phyloP scores from a whole-genome alignment of 2,113 vertebrate genomes.

The Aramus guarauna region DNA sequence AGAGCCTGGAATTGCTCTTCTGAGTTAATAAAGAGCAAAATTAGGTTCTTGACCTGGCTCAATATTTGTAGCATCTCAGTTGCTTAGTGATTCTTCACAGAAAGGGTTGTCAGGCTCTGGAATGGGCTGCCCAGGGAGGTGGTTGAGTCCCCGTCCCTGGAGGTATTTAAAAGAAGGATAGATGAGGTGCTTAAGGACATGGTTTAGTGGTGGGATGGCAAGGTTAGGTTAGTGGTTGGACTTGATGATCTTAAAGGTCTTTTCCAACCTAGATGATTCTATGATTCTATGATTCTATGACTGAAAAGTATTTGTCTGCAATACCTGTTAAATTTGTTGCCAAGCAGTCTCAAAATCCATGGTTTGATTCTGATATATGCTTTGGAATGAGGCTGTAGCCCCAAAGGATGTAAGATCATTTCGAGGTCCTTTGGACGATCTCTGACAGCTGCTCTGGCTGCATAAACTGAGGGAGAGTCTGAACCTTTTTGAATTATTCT shows the following conservation, averaged over 20 bases:
- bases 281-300: no score
- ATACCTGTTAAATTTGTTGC: background rate
- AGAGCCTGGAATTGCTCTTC: background rate
- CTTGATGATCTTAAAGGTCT: no score
- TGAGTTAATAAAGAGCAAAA: background rate
- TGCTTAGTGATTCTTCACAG: background rate
- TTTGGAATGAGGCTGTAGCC: background rate
- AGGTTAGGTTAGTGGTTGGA: no score
- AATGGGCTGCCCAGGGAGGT: no score
- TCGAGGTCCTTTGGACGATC: background rate
- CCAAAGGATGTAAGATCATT: background rate
- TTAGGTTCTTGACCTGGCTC: background rate
- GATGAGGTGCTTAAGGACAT: no score
- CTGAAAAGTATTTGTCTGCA: background rate
- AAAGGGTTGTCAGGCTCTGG: no score
- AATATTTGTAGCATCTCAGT: background rate
- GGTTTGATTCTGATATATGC: background rate
- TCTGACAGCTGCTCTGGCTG: background rate
- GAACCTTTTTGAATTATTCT: background rate
- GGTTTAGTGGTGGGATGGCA: no score
- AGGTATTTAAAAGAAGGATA: no score
- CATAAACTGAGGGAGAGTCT: background rate
- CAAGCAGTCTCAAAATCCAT: background rate
- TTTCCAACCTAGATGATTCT: no score
- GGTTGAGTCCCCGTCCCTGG: no score